Percentiles rank a stretch among this genome's conserved stretches.
Evolutionary conservation across 2,888 invertebrate species (phyloP).

Genomic region (Achlya flavicornis): DNA sequence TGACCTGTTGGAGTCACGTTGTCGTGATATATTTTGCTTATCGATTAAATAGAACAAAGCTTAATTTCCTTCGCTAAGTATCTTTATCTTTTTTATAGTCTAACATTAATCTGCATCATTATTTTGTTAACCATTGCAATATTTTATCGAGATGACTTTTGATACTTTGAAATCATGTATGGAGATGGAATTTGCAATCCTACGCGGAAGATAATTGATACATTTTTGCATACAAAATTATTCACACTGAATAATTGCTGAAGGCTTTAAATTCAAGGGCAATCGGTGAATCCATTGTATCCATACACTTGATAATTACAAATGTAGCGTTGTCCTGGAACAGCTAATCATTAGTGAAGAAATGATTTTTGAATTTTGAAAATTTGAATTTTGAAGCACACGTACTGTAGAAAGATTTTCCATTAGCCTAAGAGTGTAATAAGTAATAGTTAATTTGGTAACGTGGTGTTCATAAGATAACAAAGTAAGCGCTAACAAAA

Average conservation of each 20-base stretch:
- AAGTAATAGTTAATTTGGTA: constrained; percentile 13
- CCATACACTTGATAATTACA: background rate
- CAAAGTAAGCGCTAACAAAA: constrained; percentile 51
- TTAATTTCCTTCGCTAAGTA: constrained; percentile 39
- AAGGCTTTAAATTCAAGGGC: background rate
- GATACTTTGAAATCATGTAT: background rate
- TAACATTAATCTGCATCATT: constrained; percentile 14
- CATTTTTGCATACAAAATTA: background rate
- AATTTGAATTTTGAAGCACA: too few species aligned
- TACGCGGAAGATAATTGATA: constrained; percentile 4
- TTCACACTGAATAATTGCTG: background rate
- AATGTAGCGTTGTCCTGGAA: background rate
- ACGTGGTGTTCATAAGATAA: constrained; percentile 31
- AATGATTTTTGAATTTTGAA: too few species aligned
- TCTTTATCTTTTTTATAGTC: constrained; percentile 30
- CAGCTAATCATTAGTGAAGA: background rate
- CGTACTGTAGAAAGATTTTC: background rate
- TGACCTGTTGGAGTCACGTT: constrained; percentile 47
- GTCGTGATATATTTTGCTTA: constrained; percentile 51
- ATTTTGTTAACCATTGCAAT: constrained; percentile 5
- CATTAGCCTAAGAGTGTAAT: background rate
- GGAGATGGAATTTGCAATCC: background rate
- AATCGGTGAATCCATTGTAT: background rate
- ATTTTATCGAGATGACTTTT: constrained; percentile 3
- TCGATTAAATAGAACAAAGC: constrained; percentile 39